Percentiles rank a stretch among this genome's conserved stretches.
These are phyloP conservation scores for Catagonus wagneri DNA, from an alignment of 2,113 vertebrate genomes.

Conservation along the genomic window DNA sequence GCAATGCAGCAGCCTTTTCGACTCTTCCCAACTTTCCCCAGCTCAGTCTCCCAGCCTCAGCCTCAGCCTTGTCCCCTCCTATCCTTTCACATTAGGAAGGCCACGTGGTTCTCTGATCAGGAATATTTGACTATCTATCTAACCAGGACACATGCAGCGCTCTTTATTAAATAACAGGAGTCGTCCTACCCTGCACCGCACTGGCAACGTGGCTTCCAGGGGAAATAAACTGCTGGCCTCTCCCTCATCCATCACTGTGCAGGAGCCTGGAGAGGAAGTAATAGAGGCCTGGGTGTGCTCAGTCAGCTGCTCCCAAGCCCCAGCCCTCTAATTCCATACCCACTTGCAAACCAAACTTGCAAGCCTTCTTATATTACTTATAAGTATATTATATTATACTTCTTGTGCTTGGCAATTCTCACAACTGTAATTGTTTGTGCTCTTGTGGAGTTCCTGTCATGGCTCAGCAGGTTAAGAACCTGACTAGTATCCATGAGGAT, in stretches of 20 bases:
- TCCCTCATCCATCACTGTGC: constrained; percentile 74
- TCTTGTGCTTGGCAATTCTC: constrained; percentile 2
- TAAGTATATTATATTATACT: no score
- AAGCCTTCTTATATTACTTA: not conserved
- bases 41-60: not conserved
- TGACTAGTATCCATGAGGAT: no score
- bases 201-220: constrained; percentile 65
- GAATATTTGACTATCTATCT: constrained; percentile 77
- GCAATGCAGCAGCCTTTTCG: not conserved
- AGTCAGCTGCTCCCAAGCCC: not conserved
- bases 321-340: not conserved
- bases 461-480: no score
- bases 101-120: constrained; percentile 30
- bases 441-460: not conserved
- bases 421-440: constrained; percentile 25
- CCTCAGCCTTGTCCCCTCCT: not conserved
- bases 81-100: not conserved
- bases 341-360: not conserved
- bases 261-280: not conserved
- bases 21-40: not conserved
- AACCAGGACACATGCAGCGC: constrained; percentile 38
- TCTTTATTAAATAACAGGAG: constrained; percentile 78
- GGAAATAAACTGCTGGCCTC: constrained; percentile 69
- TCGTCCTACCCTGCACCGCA: not conserved
- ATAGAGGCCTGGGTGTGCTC: not conserved